A percentile compares a stretch with the other conserved stretches of the same genome.
phyloP scores from a whole-genome alignment of 1,140 invertebrate species.

The Gonatopus flavifemur region DNA sequence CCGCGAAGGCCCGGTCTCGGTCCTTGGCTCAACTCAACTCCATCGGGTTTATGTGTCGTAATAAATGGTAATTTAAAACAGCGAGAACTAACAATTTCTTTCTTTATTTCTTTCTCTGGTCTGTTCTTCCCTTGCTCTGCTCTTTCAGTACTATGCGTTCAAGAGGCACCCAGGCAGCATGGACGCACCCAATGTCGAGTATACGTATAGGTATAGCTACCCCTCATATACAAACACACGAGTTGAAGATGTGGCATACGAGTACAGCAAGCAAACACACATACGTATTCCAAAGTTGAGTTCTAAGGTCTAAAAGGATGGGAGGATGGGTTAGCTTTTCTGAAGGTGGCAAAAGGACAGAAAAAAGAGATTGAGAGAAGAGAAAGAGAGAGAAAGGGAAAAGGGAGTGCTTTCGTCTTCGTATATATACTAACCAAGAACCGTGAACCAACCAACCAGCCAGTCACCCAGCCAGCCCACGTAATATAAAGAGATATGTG shows the following conservation, averaged over 20 bases:
- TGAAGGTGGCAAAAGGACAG: conserved; percentile 24
- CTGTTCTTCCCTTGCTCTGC: too few species aligned
- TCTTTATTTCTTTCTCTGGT: conserved; percentile 51
- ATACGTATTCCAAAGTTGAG: conserved; percentile 2
- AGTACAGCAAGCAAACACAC: conserved; percentile 17
- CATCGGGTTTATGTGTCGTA: conserved; percentile 58
- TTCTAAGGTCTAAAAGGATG: background rate
- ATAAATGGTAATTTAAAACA: conserved; percentile 62
- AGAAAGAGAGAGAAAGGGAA: conserved; percentile 12
- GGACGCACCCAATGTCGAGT: too few species aligned
- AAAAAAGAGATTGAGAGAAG: conserved; percentile 13
- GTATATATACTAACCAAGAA: conserved; percentile 33
- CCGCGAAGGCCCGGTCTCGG: conserved; percentile 34
- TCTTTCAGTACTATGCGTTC: conserved; percentile 27
- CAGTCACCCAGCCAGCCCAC: conserved; percentile 39
- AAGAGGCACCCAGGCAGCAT: conserved; percentile 9
- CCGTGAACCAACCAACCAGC: conserved; percentile 41
- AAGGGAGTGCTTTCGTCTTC: conserved; percentile 31
- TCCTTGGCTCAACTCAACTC: too few species aligned
- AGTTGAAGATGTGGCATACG: too few species aligned
- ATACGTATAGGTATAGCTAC: background rate
- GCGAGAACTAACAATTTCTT: conserved; percentile 60
- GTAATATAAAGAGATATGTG: conserved; percentile 60
- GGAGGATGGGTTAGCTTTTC: conserved; percentile 15
- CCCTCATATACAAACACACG: conserved; percentile 2